These are phyloP conservation scores for Himantopus leucocephalus DNA, from an alignment of 2,113 vertebrate genomes.

Conservation along the genomic window DNA sequence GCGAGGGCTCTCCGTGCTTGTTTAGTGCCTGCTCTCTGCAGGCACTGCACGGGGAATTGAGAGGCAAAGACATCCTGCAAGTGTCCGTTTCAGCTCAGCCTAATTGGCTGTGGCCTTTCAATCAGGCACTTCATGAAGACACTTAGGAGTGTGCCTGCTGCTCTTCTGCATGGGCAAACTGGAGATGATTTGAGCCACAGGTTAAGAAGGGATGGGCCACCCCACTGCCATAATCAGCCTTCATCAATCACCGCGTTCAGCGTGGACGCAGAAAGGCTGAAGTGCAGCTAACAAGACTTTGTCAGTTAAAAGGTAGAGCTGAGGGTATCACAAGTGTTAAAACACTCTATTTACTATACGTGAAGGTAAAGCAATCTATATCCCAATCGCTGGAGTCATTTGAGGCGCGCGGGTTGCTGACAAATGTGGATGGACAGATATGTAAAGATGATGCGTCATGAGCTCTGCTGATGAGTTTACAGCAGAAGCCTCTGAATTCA, in stretches of 20 bases:
- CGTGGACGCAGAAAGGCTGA: neutral
- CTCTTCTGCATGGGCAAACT: slow-evolving; percentile 49
- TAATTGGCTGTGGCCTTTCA: slow-evolving; percentile 60
- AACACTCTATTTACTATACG: slow-evolving; percentile 29
- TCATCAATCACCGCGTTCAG: slow-evolving; percentile 11
- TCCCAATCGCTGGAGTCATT: slow-evolving; percentile 49
- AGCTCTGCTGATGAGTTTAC: slow-evolving; percentile 71
- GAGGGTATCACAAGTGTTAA: slow-evolving; percentile 49
- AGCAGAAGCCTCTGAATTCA: slow-evolving; percentile 64
- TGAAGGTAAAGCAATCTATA: slow-evolving; percentile 60
- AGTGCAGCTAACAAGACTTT: slow-evolving; percentile 35
- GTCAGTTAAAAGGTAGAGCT: slow-evolving; percentile 31
- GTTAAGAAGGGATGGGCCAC: slow-evolving; percentile 15
- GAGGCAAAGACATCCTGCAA: slow-evolving; percentile 15
- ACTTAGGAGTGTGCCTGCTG: slow-evolving; percentile 35
- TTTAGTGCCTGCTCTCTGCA: neutral
- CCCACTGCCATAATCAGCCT: slow-evolving; percentile 19
- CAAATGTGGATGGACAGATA: slow-evolving; percentile 71
- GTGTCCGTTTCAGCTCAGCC: slow-evolving; percentile 34
- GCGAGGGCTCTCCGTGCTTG: neutral
- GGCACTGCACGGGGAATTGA: neutral
- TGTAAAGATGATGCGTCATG: slow-evolving; percentile 74
- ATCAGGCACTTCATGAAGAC: slow-evolving; percentile 43
- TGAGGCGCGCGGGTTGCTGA: slow-evolving; percentile 44
- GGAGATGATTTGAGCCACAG: slow-evolving; percentile 10